phyloP scores from a whole-genome alignment of 1,140 invertebrate species.

The Goniozus legneri region DNA sequence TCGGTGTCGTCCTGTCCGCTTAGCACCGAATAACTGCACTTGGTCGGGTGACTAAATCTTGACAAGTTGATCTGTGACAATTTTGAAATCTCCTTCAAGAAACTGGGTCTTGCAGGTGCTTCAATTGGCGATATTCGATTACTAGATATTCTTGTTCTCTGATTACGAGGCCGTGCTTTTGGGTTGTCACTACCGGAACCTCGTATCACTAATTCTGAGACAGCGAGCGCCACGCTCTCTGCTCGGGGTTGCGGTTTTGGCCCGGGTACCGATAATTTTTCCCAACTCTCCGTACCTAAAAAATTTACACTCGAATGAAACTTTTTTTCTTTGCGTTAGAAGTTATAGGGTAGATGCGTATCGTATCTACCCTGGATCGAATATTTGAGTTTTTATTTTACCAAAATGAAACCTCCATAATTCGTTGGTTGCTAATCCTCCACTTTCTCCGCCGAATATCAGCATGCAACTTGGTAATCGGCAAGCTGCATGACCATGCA shows the following conservation, averaged over 20 bases:
- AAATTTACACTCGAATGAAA: too few relatives aligned
- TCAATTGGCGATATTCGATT: slow-evolving; percentile 44
- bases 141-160: slow-evolving; percentile 47
- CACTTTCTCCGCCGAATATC: slow-evolving; percentile 78
- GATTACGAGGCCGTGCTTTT: slow-evolving; percentile 38
- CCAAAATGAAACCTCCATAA: slow-evolving; percentile 86
- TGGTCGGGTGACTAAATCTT: slow-evolving; percentile 61
- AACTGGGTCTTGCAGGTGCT: slow-evolving; percentile 48
- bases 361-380: too few relatives aligned
- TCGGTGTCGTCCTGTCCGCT: slow-evolving; percentile 66
- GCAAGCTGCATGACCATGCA: slow-evolving; percentile 79
- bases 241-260: slow-evolving; percentile 70
- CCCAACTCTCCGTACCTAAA: slow-evolving; percentile 73
- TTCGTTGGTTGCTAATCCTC: slow-evolving; percentile 71
- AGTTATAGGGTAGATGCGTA: too few relatives aligned
- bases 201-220: slow-evolving; percentile 28
- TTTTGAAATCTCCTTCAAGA: slow-evolving; percentile 71
- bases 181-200: slow-evolving; percentile 38
- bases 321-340: too few relatives aligned
- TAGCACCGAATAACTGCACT: slow-evolving; percentile 71
- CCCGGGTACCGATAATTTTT: slow-evolving; percentile 66
- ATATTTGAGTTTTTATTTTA: too few relatives aligned
- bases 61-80: slow-evolving; percentile 71
- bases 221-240: slow-evolving; percentile 25
- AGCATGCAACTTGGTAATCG: slow-evolving; percentile 77